Evolutionary conservation across 92 coral and sea anemone species (phyloP).

Genomic region (Scolanthus callimorphus): DNA sequence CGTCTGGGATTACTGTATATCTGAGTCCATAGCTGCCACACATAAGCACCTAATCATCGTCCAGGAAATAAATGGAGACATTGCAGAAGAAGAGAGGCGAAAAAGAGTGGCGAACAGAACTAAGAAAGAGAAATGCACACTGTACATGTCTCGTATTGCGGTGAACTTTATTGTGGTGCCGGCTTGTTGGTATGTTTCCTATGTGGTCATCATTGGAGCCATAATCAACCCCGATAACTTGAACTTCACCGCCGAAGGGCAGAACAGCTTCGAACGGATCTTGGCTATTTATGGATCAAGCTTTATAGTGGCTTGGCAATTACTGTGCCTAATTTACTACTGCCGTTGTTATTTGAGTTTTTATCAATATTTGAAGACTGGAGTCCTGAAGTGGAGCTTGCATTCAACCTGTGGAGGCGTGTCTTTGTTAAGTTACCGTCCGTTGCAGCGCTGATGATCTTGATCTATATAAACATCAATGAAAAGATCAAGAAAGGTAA

Average conservation of each 20-base stretch:
- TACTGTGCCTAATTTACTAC: slow-evolving; percentile 77
- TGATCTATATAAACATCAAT: slow-evolving; percentile 51
- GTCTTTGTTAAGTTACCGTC: slow-evolving; percentile 86
- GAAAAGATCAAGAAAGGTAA: slow-evolving; percentile 21
- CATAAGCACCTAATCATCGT: slow-evolving; percentile 73
- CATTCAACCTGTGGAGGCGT: slow-evolving; percentile 77
- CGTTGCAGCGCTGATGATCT: slow-evolving; percentile 73
- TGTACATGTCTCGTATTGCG: slow-evolving; percentile 56
- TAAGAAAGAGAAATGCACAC: slow-evolving; percentile 43
- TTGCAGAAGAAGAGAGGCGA: slow-evolving; percentile 69
- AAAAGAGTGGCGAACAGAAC: slow-evolving; percentile 59
- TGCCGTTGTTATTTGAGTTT: slow-evolving; percentile 88
- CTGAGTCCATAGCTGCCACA: slow-evolving; percentile 64
- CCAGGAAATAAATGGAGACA: slow-evolving; percentile 55
- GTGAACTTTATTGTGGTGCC: slow-evolving; percentile 72
- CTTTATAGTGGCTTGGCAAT: slow-evolving; percentile 60
- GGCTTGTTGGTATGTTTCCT: slow-evolving; percentile 74
- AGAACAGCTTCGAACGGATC: slow-evolving; percentile 43
- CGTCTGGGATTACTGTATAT: slow-evolving; percentile 94
- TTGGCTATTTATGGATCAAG: slow-evolving; percentile 21
- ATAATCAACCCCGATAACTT: slow-evolving; percentile 34
- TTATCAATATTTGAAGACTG: slow-evolving; percentile 92
- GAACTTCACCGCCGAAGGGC: slow-evolving; percentile 24
- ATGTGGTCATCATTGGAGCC: slow-evolving; percentile 51
- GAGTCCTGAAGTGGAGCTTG: slow-evolving; percentile 85